Evolutionary conservation across 1,140 invertebrate species (phyloP).

Genomic region (Rhopalosiphum maidis): DNA sequence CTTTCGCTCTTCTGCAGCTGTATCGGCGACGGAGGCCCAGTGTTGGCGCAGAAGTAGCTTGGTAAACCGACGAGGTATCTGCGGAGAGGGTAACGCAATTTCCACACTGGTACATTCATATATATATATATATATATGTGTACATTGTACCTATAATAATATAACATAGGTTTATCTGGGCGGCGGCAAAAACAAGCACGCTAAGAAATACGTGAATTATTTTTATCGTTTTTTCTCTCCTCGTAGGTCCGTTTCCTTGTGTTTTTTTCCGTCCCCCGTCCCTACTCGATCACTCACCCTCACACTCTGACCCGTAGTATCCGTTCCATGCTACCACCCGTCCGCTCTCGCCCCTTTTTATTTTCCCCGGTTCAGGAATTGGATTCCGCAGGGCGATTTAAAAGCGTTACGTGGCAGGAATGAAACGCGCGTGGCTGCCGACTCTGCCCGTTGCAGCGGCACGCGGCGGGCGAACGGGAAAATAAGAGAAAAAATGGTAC

Average conservation of each 20-base stretch:
- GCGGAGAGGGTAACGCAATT: slow-evolving; percentile 32
- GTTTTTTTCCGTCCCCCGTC: neutral
- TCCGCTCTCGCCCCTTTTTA: slow-evolving; percentile 22
- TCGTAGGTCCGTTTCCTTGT: slow-evolving; percentile 29
- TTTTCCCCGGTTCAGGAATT: slow-evolving; percentile 39
- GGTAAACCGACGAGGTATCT: neutral
- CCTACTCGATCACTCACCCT: neutral
- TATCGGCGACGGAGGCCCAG: neutral
- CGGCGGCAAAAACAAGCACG: slow-evolving; percentile 45
- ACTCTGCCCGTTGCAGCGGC: neutral
- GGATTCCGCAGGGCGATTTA: slow-evolving; percentile 54
- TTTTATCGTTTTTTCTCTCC: slow-evolving; percentile 53
- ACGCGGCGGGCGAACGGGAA: neutral
- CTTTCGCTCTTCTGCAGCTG: neutral
- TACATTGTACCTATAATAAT: slow-evolving; percentile 18
- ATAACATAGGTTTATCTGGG: slow-evolving; percentile 46
- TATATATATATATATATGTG: slow-evolving; percentile 16
- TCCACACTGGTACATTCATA: neutral
- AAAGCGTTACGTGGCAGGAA: slow-evolving; percentile 57
- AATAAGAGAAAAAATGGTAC: neutral
- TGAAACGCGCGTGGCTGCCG: slow-evolving; percentile 26
- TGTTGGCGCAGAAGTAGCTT: neutral
- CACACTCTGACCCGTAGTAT: neutral
- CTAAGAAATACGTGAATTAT: slow-evolving; percentile 58
- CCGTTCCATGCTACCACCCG: neutral